Evolutionary conservation across 2,113 vertebrate species (phyloP).

Genomic region (Peromyscus californicus): DNA sequence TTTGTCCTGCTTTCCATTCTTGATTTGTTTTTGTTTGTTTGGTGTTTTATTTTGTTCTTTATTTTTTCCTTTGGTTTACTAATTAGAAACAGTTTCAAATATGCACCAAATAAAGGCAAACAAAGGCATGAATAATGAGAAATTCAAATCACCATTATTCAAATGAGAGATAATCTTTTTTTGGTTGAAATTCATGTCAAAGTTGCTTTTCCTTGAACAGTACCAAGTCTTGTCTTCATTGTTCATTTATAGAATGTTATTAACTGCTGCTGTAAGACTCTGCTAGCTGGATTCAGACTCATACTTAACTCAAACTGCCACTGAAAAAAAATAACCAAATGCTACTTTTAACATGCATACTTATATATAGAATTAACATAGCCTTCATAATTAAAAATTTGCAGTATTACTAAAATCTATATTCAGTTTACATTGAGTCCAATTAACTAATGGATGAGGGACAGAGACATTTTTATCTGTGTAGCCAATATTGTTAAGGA

Average conservation of each 20-base stretch:
- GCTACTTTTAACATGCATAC: background rate
- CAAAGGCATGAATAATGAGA: background rate
- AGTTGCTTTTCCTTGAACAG: background rate
- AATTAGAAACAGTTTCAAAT: background rate
- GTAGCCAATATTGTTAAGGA: background rate
- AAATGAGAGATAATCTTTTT: background rate
- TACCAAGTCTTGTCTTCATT: background rate
- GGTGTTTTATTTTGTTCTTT: background rate
- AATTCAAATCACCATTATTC: constrained; percentile 10
- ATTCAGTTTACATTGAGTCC: background rate
- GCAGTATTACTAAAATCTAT: background rate
- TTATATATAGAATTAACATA: background rate
- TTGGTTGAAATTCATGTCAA: background rate
- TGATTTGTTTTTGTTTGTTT: background rate
- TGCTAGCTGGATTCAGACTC: background rate
- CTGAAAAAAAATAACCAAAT: background rate
- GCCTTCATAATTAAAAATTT: background rate
- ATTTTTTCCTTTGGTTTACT: background rate
- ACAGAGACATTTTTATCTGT: background rate
- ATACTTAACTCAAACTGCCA: background rate
- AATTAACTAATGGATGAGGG: background rate
- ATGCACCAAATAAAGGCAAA: background rate
- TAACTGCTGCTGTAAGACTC: background rate
- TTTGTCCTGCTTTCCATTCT: background rate
- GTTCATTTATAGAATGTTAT: background rate